These are phyloP conservation scores for Acipenser ruthenus DNA, from an alignment of 2,797 vertebrate species.

Conservation along the genomic window DNA sequence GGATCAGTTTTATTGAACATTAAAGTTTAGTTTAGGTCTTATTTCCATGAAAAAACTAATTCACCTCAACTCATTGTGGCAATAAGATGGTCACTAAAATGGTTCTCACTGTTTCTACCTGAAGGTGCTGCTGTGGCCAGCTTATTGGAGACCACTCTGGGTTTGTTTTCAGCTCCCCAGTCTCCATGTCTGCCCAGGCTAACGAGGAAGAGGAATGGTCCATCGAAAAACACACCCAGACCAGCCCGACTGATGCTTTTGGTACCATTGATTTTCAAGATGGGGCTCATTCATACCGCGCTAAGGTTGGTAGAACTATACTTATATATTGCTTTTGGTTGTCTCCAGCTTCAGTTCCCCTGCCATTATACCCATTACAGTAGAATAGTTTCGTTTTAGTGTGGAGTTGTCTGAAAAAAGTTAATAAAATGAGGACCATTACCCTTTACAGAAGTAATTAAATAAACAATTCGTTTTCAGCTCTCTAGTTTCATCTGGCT, in stretches of 20 bases:
- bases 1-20: too few species aligned
- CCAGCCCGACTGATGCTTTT: slow-evolving; percentile 80
- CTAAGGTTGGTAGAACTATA: slow-evolving; percentile 68
- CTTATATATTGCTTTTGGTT: too few species aligned
- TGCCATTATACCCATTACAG: too few species aligned
- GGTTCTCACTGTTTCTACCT: slow-evolving; percentile 20
- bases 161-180: slow-evolving; percentile 40
- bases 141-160: slow-evolving; percentile 76
- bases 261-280: slow-evolving; percentile 89
- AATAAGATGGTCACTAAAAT: not conserved
- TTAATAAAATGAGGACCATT: not conserved
- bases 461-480: too few species aligned
- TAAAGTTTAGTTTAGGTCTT: too few species aligned
- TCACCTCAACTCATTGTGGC: too few species aligned
- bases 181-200: slow-evolving; percentile 6
- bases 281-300: slow-evolving; percentile 78
- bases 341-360: too few species aligned
- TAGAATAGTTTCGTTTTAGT: too few species aligned
- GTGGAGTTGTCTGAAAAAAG: too few species aligned
- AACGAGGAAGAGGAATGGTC: slow-evolving; percentile 69
- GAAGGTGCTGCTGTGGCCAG: slow-evolving; percentile 86
- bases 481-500: too few species aligned
- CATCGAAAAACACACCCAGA: slow-evolving; percentile 70
- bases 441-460: not conserved
- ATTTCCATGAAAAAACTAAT: too few species aligned